Conservation (phyloP, 2,113 vertebrate genomes). For the Psammodynastes pulverulentus region DNA sequence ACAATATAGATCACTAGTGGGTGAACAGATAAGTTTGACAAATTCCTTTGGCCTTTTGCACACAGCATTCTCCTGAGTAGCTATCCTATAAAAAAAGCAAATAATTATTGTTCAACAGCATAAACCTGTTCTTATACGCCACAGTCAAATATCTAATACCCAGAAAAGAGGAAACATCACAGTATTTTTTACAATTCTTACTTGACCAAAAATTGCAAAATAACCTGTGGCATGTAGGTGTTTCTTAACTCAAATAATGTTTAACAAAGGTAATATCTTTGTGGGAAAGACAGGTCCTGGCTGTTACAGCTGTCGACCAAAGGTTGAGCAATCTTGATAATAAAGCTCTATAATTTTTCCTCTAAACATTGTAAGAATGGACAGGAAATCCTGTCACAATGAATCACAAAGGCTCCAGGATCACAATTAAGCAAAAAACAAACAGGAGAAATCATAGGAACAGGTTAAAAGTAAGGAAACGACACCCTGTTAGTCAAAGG, state of each 20-base stretch:
- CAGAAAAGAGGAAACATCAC: background rate
- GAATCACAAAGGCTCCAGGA: background rate
- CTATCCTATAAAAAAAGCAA: background rate
- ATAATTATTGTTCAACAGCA: background rate
- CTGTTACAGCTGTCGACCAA: background rate
- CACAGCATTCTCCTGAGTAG: background rate
- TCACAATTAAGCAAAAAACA: background rate
- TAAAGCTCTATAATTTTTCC: background rate
- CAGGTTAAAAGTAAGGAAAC: background rate
- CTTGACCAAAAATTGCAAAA: background rate
- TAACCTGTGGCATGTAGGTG: background rate
- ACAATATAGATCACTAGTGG: background rate
- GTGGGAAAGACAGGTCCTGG: background rate
- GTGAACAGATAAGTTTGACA: background rate
- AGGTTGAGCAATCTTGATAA: background rate
- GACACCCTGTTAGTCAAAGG: background rate
- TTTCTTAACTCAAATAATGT: background rate
- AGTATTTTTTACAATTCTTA: background rate
- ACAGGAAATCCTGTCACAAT: background rate
- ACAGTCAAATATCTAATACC: background rate
- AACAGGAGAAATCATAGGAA: background rate
- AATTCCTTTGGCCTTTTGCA: background rate
- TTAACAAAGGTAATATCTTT: background rate
- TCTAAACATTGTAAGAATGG: background rate
- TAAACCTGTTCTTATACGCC: background rate